Conservation (phyloP, 2,797 vertebrate genomes). For the Podarcis siculus region DNA sequence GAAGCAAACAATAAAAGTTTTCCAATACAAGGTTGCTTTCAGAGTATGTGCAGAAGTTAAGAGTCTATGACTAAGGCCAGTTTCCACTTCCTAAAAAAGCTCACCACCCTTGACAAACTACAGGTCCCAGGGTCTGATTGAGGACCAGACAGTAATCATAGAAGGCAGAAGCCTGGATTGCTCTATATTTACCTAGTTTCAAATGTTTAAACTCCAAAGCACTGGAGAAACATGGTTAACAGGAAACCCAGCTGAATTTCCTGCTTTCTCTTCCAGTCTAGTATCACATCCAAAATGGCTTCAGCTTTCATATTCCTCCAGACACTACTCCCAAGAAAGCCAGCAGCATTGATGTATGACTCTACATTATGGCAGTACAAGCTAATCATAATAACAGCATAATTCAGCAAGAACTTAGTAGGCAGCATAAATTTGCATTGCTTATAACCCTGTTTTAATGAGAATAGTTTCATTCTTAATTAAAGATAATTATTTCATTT, state of each 20-base stretch:
- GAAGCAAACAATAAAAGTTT: too few relatives aligned
- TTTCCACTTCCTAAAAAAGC: too few relatives aligned
- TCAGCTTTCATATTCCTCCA: not conserved
- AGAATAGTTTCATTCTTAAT: not conserved
- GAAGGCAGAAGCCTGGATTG: not conserved
- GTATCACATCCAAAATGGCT: not conserved
- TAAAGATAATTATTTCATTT: conserved; percentile 30
- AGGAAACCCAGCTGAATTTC: not conserved
- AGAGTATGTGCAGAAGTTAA: too few relatives aligned
- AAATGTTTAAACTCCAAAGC: not conserved
- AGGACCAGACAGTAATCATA: not conserved
- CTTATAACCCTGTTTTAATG: not conserved
- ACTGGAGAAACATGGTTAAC: not conserved
- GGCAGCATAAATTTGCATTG: conserved; percentile 9
- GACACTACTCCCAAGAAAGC: not conserved
- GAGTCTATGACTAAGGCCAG: too few relatives aligned
- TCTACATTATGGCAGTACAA: conserved; percentile 3
- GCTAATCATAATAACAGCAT: not conserved
- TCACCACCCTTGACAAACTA: too few relatives aligned
- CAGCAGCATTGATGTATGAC: not conserved
- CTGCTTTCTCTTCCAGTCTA: not conserved
- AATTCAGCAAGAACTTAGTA: not conserved
- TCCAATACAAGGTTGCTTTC: too few relatives aligned
- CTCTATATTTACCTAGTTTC: not conserved
- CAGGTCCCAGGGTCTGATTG: too few relatives aligned